Evolutionary conservation across 2,888 invertebrate species (phyloP), one percentile per base, ranked within the genome.

Genomic region (Julus scanicus): DNA sequence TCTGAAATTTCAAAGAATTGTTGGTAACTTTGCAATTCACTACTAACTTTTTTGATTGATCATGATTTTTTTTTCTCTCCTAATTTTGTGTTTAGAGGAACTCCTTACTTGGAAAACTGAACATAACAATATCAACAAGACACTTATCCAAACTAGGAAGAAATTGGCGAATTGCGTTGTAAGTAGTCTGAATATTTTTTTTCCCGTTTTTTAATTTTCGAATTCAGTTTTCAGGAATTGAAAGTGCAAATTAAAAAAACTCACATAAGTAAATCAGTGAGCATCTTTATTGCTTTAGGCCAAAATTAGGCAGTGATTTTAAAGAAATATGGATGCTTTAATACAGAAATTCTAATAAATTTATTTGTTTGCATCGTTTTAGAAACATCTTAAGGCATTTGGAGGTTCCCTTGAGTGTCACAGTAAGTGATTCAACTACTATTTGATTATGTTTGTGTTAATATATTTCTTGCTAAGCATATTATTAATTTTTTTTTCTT

Each of bases 31-130:
- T 29, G 29, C 29, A 29, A 29, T 29, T 29, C 29, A 29, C 29
- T 29, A 13, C 49, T 49, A 49, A 49, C 13, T 49, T 49, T 13
- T 8, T 9, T 13, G 1, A 49, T 5, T 49, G 1, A 15, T 80
- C 17, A 80, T 29, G 29, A 57, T n/a, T 86, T 84, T 29, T 29
- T n/a, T 40, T 91, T 95, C 95, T 97, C 92, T 97, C 97, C 9
- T 0, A 49, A 49, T 49, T 49, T 49, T 6, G 49, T 49, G 13
- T 57, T 57, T 57, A 17, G 57, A 17, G 2, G 57, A 17, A 57
- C 2, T 1, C 84, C 84, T 29, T 4, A 17, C 20, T 20, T 84
- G 37, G 29, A 84, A 84, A 84, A 20, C 29, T 20, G 84, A 84
- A 15, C 20, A 13, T 84, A 37, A 84, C 5, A 17, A 15, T 57